Conservation (phyloP, 2,113 vertebrate species). For the Nothobranchius kuhntae region DNA sequence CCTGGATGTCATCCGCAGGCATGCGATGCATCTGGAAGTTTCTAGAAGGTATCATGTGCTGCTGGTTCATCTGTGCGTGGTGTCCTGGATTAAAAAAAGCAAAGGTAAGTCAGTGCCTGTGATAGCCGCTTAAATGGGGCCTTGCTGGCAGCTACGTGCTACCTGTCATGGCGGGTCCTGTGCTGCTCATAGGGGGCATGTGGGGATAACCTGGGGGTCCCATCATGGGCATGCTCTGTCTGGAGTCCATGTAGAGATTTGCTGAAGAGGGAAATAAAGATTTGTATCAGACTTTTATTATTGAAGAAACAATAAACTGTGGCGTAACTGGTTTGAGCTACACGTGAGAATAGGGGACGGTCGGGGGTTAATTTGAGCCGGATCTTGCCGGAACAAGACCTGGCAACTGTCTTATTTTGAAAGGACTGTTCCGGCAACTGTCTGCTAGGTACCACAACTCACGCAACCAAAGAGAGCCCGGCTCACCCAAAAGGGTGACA, state of each 20-base stretch:
- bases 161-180: constrained; percentile 88
- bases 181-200: constrained; percentile 85
- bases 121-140: background rate
- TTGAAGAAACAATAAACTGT: too few relatives aligned
- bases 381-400: too few relatives aligned
- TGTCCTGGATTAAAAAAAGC: constrained; percentile 75
- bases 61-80: constrained; percentile 89
- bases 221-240: constrained; percentile 91
- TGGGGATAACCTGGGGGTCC: constrained; percentile 88
- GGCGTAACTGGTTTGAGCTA: too few relatives aligned
- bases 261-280: constrained; percentile 65
- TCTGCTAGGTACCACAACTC: too few relatives aligned
- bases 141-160: background rate
- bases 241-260: constrained; percentile 90
- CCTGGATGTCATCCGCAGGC: constrained; percentile 90
- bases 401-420: too few relatives aligned
- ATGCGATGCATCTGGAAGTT: constrained; percentile 92
- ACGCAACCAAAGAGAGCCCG: too few relatives aligned
- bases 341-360: too few relatives aligned
- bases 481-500: too few relatives aligned
- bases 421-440: too few relatives aligned
- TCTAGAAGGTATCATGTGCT: constrained; percentile 89
- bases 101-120: background rate
- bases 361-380: too few relatives aligned
- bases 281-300: background rate